Base-by-base conservation (phyloP, 2,797 vertebrate species). In the Argentina silus region DNA sequence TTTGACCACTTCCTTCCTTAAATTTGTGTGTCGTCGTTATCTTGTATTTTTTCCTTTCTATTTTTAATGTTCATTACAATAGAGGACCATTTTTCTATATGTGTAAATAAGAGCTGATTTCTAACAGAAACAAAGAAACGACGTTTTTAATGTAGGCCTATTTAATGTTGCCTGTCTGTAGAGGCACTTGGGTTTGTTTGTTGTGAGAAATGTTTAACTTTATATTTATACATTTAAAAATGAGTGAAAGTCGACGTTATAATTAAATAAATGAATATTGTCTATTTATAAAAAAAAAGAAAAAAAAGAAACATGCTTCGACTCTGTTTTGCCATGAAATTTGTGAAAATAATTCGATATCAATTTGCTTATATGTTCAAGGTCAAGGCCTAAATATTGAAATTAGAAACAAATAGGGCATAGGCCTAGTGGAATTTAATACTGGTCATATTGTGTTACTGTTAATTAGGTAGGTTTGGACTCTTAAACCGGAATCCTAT, bases 51-150 rank as follows among this genome's bases (percentile, higher is more conserved):
- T 77, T 64, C 8, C 50, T 70, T 67, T 72, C 74, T 75, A 57
- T 73, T 64, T 73, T 83, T 74, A 53, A 61, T 76, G 74, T 66
- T 27, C 6, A 14, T 66, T 12, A 27, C 19, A 86, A 84, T 84
- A 82, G 93, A 94, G 96, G 96, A 98, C 96, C 96, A 97, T 89
- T 95, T 95, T 96, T 95, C 79, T 82, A 83, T 97, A 95, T 91
- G 51, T 99, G 96, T 98, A 98, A 95, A 98, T 98, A 98, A 96
- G 96, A 97, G 93, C 88, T 92, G 94, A 94, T 95, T 96, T 94
- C 91, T 92, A 91, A 82, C 89, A 93, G 93, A 80, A 84, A 73
- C 53, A 48, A 61, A 55, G 36, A 56, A 67, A 77, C 75, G 36
- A 74, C 83, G 89, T 87, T 87, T 89, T 90, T 88, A 87, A 89